Percentiles rank a stretch among this genome's conserved stretches.
These are phyloP conservation scores for Oryzias melastigma DNA, from an alignment of 2,113 vertebrate genomes.

Conservation along the genomic window DNA sequence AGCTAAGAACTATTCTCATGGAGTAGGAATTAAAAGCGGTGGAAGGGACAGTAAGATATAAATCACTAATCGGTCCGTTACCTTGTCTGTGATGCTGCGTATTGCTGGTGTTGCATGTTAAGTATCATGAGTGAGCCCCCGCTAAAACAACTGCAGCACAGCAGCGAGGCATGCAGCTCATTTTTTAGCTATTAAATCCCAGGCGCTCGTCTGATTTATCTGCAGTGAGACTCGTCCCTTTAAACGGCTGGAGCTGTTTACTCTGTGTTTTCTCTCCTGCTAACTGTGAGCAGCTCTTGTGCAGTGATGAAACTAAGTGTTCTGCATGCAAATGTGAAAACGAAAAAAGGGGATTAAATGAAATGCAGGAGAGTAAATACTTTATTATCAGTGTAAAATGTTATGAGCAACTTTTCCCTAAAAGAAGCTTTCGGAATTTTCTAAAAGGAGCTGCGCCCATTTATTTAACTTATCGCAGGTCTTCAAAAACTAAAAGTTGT, in stretches of 20 bases:
- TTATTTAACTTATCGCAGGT: too few relatives aligned
- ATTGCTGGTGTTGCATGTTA: conserved; percentile 36
- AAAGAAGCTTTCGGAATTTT: too few relatives aligned
- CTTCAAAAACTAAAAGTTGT: too few relatives aligned
- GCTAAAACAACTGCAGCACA: conserved; percentile 32
- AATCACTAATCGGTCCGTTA: conserved; percentile 48
- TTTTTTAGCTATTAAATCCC: conserved; percentile 50
- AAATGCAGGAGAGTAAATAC: conserved; percentile 32
- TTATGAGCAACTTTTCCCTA: conserved; percentile 51
- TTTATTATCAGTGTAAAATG: conserved; percentile 59
- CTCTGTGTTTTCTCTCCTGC: conserved; percentile 39
- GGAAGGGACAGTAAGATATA: conserved; percentile 8
- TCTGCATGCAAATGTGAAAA: conserved; percentile 31
- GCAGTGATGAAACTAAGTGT: conserved; percentile 52
- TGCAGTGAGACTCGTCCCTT: conserved; percentile 24
- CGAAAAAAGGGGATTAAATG: conserved; percentile 39
- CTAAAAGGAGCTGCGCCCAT: too few relatives aligned
- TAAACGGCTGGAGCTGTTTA: conserved; percentile 40
- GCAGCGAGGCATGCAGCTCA: conserved; percentile 39
- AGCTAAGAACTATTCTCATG: conserved; percentile 27
- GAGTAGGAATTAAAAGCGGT: conserved; percentile 22
- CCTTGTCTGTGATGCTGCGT: conserved; percentile 13
- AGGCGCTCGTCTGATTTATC: conserved; percentile 36
- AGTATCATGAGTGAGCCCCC: conserved; percentile 49
- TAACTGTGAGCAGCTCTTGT: conserved; percentile 42